Percentiles rank a stretch among this genome's conserved stretches.
phyloP scores from a whole-genome alignment of 1,140 invertebrate species.

The Triops longicaudatus region DNA sequence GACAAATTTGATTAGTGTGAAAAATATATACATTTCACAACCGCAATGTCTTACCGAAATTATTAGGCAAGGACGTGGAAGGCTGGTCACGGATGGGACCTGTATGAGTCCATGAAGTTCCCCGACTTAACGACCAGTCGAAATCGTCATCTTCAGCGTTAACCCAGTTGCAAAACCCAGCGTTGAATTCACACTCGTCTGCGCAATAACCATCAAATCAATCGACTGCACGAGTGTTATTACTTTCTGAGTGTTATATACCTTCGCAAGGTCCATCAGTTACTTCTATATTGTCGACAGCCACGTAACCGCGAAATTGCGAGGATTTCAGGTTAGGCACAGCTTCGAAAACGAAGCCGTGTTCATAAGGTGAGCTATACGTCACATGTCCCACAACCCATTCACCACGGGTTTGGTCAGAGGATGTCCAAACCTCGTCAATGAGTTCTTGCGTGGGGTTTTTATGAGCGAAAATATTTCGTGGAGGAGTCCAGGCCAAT shows the following conservation, averaged over 20 bases:
- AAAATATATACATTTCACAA: too few relatives aligned
- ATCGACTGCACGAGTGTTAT: background rate
- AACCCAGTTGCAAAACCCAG: conserved; percentile 25
- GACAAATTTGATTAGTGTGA: too few relatives aligned
- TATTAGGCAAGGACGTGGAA: conserved; percentile 16
- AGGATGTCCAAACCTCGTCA: conserved; percentile 25
- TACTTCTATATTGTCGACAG: conserved; percentile 24
- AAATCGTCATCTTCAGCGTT: conserved; percentile 23
- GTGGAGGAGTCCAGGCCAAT: conserved; percentile 18
- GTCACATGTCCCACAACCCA: conserved; percentile 25
- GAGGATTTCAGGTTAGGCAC: conserved; percentile 4
- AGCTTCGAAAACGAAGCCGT: conserved; percentile 27
- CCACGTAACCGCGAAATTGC: conserved; percentile 24
- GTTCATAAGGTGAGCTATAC: conserved; percentile 25
- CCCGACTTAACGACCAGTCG: conserved; percentile 26
- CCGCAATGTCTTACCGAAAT: conserved; percentile 18
- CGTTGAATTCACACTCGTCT: conserved; percentile 28
- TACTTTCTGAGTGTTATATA: background rate
- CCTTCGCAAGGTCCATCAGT: conserved; percentile 17
- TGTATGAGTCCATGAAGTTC: conserved; percentile 21
- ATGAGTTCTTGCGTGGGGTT: conserved; percentile 12
- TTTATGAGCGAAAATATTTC: background rate
- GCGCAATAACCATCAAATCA: background rate
- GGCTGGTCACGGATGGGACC: conserved; percentile 25
- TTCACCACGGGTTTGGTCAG: conserved; percentile 19